phyloP scores from a whole-genome alignment of 1,140 invertebrate genomes.

The Microplitis demolitor region DNA sequence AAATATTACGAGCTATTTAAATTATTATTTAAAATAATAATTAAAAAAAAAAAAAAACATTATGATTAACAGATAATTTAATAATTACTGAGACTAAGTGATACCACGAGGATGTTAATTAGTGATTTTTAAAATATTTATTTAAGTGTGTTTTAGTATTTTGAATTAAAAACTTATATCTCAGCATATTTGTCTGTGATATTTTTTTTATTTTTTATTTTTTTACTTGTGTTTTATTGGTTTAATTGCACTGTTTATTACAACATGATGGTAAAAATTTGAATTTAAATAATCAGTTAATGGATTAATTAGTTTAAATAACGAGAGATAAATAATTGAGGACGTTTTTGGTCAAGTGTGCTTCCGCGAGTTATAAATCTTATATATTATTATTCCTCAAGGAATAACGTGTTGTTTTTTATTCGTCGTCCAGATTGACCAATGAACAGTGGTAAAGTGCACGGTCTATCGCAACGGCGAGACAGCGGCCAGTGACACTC shows the following conservation, averaged over 20 bases:
- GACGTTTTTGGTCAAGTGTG: constrained; percentile 3
- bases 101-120: no score
- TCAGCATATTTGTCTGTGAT: no score
- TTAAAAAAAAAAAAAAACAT: background rate
- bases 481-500: constrained; percentile 32
- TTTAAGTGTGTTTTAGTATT: background rate
- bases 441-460: constrained; percentile 34
- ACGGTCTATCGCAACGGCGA: constrained; percentile 26
- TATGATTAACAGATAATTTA: background rate
- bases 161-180: no score
- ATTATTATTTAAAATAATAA: background rate
- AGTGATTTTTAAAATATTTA: no score
- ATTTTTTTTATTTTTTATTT: no score
- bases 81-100: no score
- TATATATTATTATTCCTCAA: constrained; percentile 7
- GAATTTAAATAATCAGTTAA: no score
- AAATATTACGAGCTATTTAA: background rate
- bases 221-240: no score
- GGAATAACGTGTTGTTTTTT: constrained; percentile 20
- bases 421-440: constrained; percentile 28
- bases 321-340: background rate
- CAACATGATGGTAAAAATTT: no score
- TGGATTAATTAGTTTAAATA: no score
- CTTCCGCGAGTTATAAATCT: constrained; percentile 3
- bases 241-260: no score